These are phyloP conservation scores for Sphaeramia orbicularis DNA, from an alignment of 2,797 vertebrate species.

Conservation along the genomic window DNA sequence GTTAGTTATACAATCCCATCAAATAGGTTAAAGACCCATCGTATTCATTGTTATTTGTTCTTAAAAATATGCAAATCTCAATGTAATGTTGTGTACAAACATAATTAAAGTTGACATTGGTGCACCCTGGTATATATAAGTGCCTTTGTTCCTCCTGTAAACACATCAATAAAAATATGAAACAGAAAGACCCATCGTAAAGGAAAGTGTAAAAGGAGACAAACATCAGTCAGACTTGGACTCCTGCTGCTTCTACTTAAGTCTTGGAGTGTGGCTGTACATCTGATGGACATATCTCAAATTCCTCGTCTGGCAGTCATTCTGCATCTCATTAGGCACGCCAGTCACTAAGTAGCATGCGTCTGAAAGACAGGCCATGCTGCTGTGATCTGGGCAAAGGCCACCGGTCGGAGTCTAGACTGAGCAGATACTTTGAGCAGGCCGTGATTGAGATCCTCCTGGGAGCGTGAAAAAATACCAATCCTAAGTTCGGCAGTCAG, in stretches of 20 bases:
- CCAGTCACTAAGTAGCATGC: slow-evolving; percentile 28
- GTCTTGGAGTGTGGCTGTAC: neutral
- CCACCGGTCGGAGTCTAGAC: slow-evolving; percentile 37
- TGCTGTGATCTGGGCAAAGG: slow-evolving; percentile 11
- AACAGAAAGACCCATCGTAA: too few species aligned
- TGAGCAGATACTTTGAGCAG: slow-evolving; percentile 27
- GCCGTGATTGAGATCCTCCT: slow-evolving; percentile 15
- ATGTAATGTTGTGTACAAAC: too few species aligned
- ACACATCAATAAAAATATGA: too few species aligned
- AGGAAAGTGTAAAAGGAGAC: slow-evolving; percentile 5
- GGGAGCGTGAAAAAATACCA: slow-evolving; percentile 9
- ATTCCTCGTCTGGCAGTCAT: slow-evolving; percentile 24
- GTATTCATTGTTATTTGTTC: too few species aligned
- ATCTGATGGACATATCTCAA: slow-evolving; percentile 40
- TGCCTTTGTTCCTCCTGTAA: too few species aligned
- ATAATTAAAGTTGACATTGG: too few species aligned
- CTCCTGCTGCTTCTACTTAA: slow-evolving; percentile 21
- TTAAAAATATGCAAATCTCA: too few species aligned
- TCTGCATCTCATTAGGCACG: slow-evolving; percentile 49
- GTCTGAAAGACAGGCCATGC: neutral
- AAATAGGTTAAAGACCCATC: slow-evolving; percentile 16
- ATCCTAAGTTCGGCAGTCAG: neutral
- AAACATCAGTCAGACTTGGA: slow-evolving; percentile 4
- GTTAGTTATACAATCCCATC: slow-evolving; percentile 22
- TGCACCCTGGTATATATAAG: too few species aligned